These are phyloP conservation scores for Thymelicus acteon DNA, from an alignment of 2,888 invertebrate genomes.

Conservation along the genomic window DNA sequence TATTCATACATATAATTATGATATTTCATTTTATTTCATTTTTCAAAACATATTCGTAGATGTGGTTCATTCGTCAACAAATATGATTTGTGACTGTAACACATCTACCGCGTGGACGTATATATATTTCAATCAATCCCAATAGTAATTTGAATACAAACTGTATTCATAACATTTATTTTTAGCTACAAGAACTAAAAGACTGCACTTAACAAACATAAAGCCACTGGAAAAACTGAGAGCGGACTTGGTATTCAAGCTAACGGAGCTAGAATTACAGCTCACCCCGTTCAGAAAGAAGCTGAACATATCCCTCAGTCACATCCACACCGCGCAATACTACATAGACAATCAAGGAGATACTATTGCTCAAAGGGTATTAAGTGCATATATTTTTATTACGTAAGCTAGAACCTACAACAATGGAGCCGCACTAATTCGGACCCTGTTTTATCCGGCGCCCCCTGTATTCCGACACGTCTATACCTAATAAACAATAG, in stretches of 20 bases:
- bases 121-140: too few species aligned
- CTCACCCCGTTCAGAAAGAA: slow-evolving; percentile 89
- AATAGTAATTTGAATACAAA: too few species aligned
- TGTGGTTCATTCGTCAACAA: too few species aligned
- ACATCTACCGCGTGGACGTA: too few species aligned
- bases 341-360: slow-evolving; percentile 90
- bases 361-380: slow-evolving; percentile 88
- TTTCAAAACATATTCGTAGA: too few species aligned
- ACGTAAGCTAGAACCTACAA: too few species aligned
- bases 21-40: too few species aligned
- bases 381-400: neutral
- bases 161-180: slow-evolving; percentile 33
- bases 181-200: slow-evolving; percentile 86
- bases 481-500: too few species aligned
- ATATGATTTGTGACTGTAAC: too few species aligned
- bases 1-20: neutral
- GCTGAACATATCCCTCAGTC: slow-evolving; percentile 89
- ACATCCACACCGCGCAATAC: slow-evolving; percentile 91
- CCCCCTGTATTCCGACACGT: too few species aligned
- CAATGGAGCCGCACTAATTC: too few species aligned
- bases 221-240: slow-evolving; percentile 88
- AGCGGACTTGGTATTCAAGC: slow-evolving; percentile 89
- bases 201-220: slow-evolving; percentile 86
- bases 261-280: slow-evolving; percentile 90
- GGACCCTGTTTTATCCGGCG: too few species aligned